Evolutionary conservation across 2,888 invertebrate species (phyloP), one percentile per base, ranked within the genome.

Genomic region (Dynastes grantii): DNA sequence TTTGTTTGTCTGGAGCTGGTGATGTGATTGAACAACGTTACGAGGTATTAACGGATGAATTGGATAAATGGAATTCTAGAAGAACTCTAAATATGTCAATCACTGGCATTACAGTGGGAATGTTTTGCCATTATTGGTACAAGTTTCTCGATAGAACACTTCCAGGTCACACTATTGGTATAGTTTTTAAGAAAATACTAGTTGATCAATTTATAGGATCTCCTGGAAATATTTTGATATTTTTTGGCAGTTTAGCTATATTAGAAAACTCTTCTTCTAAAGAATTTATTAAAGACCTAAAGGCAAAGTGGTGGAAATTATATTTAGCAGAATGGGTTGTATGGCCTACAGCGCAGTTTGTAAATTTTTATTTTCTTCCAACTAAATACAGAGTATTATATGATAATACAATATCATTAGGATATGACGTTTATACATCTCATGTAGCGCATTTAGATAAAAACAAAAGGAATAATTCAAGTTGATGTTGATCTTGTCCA

Each of bases 321-420:
- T 97, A 97, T 86, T 90, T 92, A 70, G 97, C 96, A 0, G 98
- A 98, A 87, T 97, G 97, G 95, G 86, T 95, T 5, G 92, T 98
- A 37, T 98, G 98, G 97, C 97, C 98, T 0, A 95, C 96, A 5
- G 97, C 97, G 0, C 98, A 98, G 88, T 90, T 96, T 61, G 90
- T 98, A n/a, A 98, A 98, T 88, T 98, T 98, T 89, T 96, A 95
- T 87, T 93, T 95, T 85, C 87, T 98, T 81, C 96, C 97, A 9
- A 92, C 94, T 8, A 93, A 91, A 84, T 97, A 92, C 87, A 91
- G 98, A 85, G 95, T 98, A 45, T 89, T 97, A 9, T 98, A 96
- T 89, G 97, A 97, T 86, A 97, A 95, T 86, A 91, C 92, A 0
- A 93, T 97, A 85, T 96, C 96, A 51, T 90, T 97, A 84, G 95